Percentiles rank a stretch among this genome's conserved stretches.
Evolutionary conservation across 2,797 vertebrate species (phyloP).

Genomic region (Tauraco hartlaubi): DNA sequence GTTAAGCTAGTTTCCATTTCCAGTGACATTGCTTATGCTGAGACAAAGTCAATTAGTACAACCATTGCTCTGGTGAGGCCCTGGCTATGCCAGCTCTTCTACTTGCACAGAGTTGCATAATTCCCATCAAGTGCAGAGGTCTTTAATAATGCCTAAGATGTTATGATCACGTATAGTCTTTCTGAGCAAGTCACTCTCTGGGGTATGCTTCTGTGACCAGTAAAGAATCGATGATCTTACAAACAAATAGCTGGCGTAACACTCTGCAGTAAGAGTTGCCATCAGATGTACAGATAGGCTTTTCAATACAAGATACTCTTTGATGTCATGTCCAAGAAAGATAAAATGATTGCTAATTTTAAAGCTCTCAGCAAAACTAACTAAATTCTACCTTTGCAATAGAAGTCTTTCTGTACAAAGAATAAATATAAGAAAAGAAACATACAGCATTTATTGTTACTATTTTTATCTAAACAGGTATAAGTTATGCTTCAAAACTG

Average conservation of each 20-base stretch:
- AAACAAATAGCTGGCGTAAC: background rate
- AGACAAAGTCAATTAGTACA: background rate
- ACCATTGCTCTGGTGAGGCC: background rate
- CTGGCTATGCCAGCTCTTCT: background rate
- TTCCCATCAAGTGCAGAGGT: background rate
- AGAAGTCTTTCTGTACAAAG: background rate
- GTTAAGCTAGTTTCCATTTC: background rate
- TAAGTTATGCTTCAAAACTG: background rate
- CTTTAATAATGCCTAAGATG: background rate
- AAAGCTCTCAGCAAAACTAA: background rate
- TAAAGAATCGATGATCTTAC: background rate
- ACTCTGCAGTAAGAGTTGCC: background rate
- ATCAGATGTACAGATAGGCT: background rate
- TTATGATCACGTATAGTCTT: background rate
- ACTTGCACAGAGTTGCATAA: background rate
- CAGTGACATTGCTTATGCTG: background rate
- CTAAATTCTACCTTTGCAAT: background rate
- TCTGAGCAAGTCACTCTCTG: background rate
- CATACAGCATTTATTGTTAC: background rate
- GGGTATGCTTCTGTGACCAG: background rate
- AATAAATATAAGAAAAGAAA: background rate
- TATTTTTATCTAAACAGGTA: background rate
- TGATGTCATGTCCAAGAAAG: background rate
- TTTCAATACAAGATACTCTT: background rate
- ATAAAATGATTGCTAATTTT: background rate